These are phyloP conservation scores for Sterrhoptilus dennistouni DNA, from an alignment of 2,113 vertebrate genomes.

Conservation along the genomic window DNA sequence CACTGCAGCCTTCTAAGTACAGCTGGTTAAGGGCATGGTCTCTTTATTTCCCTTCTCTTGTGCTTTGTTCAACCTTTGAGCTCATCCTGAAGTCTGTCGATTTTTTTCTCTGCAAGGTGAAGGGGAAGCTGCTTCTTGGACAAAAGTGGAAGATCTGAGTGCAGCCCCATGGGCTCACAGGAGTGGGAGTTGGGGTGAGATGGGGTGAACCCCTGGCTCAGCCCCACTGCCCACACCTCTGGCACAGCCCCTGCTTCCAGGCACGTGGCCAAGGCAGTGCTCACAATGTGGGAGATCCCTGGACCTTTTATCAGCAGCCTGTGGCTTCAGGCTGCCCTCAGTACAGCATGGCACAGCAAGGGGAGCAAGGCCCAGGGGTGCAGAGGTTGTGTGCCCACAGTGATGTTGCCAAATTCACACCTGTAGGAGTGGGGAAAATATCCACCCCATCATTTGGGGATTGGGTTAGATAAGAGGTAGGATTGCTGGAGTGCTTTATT, in stretches of 20 bases:
- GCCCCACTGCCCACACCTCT: rapidly evolving
- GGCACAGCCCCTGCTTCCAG: rapidly evolving
- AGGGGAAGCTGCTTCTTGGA: neutral
- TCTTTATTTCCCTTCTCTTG: neutral
- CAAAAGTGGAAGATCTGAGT: neutral
- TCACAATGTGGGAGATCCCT: neutral
- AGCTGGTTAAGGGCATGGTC: neutral
- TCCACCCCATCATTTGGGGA: neutral
- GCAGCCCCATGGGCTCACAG: rapidly evolving
- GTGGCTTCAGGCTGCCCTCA: neutral
- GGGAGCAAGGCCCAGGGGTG: rapidly evolving
- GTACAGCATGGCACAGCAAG: rapidly evolving
- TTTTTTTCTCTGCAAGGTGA: neutral
- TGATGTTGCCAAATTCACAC: neutral
- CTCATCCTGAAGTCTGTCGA: neutral
- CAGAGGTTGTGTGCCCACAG: neutral
- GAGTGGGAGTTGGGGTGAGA: neutral
- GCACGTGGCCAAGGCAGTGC: rapidly evolving
- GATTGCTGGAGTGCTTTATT: neutral
- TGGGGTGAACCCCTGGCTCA: neutral
- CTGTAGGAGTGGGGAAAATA: neutral
- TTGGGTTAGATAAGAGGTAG: neutral
- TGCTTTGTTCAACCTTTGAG: neutral
- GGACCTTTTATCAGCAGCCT: neutral
- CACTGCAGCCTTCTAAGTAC: neutral